Evolutionary conservation across 2,888 invertebrate species (phyloP).

Genomic region (Mylabris sibirica): DNA sequence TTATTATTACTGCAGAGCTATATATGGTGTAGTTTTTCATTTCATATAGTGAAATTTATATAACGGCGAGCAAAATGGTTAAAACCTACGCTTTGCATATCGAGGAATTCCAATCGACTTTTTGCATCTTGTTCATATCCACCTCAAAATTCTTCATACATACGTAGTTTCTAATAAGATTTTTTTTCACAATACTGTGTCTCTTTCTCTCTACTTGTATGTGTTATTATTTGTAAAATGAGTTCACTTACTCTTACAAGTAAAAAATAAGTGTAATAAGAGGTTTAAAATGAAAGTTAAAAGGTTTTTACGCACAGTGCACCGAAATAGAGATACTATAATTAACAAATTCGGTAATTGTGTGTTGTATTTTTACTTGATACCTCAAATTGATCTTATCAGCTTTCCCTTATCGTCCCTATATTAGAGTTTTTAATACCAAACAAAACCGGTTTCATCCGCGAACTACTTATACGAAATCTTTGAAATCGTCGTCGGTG

Average conservation of each 20-base stretch:
- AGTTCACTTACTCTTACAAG: not conserved
- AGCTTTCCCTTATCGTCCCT: not conserved
- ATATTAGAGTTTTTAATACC: not conserved
- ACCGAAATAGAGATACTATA: not conserved
- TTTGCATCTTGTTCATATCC: not conserved
- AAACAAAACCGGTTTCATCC: not conserved
- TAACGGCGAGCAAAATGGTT: constrained; percentile 15
- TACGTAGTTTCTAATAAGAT: not conserved
- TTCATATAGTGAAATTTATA: constrained; percentile 3
- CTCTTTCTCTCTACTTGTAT: too few species aligned
- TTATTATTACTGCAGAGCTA: constrained; percentile 14
- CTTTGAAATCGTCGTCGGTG: not conserved
- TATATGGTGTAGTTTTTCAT: not conserved
- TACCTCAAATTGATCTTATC: not conserved
- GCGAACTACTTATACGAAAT: not conserved
- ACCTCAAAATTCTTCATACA: not conserved
- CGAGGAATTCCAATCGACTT: not conserved
- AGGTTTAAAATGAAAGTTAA: constrained; percentile 5
- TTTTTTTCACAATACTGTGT: not conserved
- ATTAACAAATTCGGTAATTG: not conserved
- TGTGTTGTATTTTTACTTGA: not conserved
- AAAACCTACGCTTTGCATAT: constrained; percentile 4
- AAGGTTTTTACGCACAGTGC: not conserved
- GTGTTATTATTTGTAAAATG: not conserved
- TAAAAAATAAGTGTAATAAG: not conserved